These are phyloP conservation scores for Drymonia ruficornis DNA, from an alignment of 2,888 invertebrate genomes.

Conservation along the genomic window DNA sequence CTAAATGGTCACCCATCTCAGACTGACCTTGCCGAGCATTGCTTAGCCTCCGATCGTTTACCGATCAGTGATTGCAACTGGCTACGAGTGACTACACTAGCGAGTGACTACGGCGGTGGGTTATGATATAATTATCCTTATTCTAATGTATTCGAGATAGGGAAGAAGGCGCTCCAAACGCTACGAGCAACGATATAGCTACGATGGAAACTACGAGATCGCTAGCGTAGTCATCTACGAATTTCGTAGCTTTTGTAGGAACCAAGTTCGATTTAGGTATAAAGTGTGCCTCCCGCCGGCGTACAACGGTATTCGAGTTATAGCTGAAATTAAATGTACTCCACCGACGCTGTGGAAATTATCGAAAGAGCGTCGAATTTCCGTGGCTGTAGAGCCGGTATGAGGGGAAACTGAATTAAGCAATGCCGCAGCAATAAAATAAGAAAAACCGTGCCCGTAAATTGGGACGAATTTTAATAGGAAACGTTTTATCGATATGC, in stretches of 20 bases:
- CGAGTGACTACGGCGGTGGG: no score
- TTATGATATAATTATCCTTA: no score
- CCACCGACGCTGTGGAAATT: slow-evolving; percentile 17
- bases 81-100: no score
- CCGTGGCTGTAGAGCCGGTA: slow-evolving; percentile 20
- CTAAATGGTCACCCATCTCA: no score
- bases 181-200: no score
- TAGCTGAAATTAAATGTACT: slow-evolving; percentile 23
- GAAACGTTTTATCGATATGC: slow-evolving; percentile 19
- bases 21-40: no score
- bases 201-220: slow-evolving; percentile 3
- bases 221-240: slow-evolving; percentile 12
- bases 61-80: no score
- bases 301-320: slow-evolving; percentile 25
- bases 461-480: slow-evolving; percentile 26
- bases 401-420: slow-evolving; percentile 27
- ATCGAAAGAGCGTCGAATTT: slow-evolving; percentile 29
- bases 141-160: no score
- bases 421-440: no score
- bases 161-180: neutral
- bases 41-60: no score
- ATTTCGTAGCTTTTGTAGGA: slow-evolving; percentile 12
- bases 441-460: slow-evolving; percentile 12
- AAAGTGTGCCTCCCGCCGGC: slow-evolving; percentile 13
- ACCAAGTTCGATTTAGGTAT: slow-evolving; percentile 6